These are phyloP conservation scores for Caradrina kadenii DNA, from an alignment of 2,888 invertebrate genomes.

Conservation along the genomic window DNA sequence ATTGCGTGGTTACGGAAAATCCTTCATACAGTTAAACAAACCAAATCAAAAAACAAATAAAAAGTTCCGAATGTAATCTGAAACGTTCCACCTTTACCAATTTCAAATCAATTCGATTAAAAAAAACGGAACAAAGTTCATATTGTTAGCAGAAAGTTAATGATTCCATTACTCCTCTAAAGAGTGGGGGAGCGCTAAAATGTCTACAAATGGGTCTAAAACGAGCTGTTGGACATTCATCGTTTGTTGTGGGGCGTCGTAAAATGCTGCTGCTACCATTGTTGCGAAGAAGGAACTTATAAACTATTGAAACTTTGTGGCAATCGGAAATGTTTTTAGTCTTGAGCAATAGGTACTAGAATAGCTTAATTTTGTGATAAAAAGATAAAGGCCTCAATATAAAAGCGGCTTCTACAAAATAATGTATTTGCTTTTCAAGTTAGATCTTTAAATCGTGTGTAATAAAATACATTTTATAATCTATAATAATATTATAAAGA, in stretches of 20 bases:
- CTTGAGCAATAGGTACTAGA: too few species aligned
- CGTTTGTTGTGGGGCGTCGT: conserved; percentile 23
- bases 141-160: conserved; percentile 1
- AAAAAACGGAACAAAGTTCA: background rate
- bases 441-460: too few species aligned
- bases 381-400: too few species aligned
- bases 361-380: too few species aligned
- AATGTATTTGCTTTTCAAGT: too few species aligned
- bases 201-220: conserved; percentile 21
- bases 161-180: conserved; percentile 2
- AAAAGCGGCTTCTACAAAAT: too few species aligned
- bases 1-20: background rate
- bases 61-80: conserved; percentile 3
- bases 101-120: background rate
- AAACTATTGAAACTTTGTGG: too few species aligned
- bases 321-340: too few species aligned
- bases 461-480: too few species aligned
- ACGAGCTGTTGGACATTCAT: conserved; percentile 24
- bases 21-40: background rate
- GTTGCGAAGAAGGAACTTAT: background rate
- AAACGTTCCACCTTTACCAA: background rate
- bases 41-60: background rate
- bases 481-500: too few species aligned
- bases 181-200: conserved; percentile 20
- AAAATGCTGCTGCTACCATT: conserved; percentile 29